Conservation (phyloP, 2,888 invertebrate genomes). For the Lasioglossum vierecki region DNA sequence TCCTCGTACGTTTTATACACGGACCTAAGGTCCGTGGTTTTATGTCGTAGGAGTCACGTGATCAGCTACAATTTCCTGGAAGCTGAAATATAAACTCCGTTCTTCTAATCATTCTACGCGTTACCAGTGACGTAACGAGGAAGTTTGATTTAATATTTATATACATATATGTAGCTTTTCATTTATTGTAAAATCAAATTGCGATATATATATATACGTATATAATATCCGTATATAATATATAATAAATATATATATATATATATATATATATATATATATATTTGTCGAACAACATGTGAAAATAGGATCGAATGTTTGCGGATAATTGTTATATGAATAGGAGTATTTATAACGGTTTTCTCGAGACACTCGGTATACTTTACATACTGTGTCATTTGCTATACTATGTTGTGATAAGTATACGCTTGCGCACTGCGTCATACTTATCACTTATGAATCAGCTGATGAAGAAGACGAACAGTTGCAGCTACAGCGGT, state of each 20-base stretch:
- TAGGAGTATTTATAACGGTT: background rate
- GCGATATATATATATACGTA: too few species aligned
- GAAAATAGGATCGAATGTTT: background rate
- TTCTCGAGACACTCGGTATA: background rate
- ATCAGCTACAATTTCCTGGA: background rate
- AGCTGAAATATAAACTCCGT: background rate
- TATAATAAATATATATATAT: background rate
- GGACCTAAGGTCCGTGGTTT: background rate
- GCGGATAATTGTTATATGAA: background rate
- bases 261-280: too few species aligned
- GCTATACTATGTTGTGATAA: conserved; percentile 23
- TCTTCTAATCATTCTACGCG: background rate
- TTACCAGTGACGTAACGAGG: background rate
- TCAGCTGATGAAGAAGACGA: conserved; percentile 73
- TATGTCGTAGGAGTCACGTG: background rate
- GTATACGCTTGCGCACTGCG: conserved; percentile 67
- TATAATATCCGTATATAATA: too few species aligned
- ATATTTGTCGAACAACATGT: background rate
- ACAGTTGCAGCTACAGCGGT: conserved; percentile 42
- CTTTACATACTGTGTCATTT: conserved; percentile 6
- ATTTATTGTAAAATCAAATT: background rate
- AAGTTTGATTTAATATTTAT: background rate
- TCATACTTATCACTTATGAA: conserved; percentile 74
- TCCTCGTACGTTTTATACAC: background rate
- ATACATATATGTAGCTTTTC: background rate